Conservation (phyloP, 2,113 vertebrate genomes). For the Microtus oregoni region DNA sequence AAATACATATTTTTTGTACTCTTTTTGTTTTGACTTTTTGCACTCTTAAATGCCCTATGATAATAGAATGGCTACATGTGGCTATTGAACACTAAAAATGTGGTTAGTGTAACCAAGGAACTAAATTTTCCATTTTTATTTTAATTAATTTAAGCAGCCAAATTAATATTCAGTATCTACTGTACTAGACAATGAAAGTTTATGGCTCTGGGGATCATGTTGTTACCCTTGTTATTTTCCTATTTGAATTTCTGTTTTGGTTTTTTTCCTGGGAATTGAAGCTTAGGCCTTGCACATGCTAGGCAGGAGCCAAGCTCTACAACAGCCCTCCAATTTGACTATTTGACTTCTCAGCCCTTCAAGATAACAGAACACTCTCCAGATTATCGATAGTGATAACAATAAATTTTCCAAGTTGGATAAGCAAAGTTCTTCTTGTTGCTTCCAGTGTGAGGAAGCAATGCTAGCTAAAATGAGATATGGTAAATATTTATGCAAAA, state of each 20-base stretch:
- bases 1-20: neutral
- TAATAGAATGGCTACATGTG: neutral
- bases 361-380: constrained; percentile 6
- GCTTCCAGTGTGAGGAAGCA: constrained; percentile 72
- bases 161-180: neutral
- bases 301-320: neutral
- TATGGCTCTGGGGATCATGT: neutral
- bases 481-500: constrained; percentile 85
- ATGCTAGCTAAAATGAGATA: constrained; percentile 72
- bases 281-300: neutral
- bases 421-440: constrained; percentile 52
- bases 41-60: constrained; percentile 13
- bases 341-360: neutral
- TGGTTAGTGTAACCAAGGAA: neutral
- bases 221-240: neutral
- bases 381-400: neutral
- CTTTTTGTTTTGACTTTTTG: neutral
- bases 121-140: constrained; percentile 13
- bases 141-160: constrained; percentile 40
- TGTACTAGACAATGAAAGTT: neutral
- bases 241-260: neutral
- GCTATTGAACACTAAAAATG: neutral
- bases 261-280: neutral
- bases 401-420: constrained; percentile 47
- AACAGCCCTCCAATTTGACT: neutral